phyloP scores from a whole-genome alignment of 1,140 invertebrate species.

The Microplitis mediator region DNA sequence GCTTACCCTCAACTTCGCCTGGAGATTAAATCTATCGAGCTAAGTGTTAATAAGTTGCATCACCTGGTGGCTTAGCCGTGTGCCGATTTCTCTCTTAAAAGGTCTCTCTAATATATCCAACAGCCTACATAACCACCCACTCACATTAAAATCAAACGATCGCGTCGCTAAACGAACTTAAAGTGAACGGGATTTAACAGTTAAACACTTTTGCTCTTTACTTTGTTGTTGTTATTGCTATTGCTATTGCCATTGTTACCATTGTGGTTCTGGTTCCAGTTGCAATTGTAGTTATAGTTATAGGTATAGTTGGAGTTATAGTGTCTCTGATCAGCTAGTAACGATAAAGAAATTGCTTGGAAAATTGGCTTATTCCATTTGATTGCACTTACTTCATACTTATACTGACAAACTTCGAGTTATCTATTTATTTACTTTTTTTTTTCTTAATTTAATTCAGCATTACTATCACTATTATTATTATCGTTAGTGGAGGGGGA shows the following conservation, averaged over 20 bases:
- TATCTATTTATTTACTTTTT: no score
- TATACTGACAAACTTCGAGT: not conserved
- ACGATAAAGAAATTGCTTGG: constrained; percentile 55
- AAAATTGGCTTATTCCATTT: constrained; percentile 58
- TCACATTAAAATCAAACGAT: not conserved
- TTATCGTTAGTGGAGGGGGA: no score
- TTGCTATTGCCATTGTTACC: not conserved
- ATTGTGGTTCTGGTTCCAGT: not conserved
- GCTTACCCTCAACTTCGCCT: no score
- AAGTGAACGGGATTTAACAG: constrained; percentile 14
- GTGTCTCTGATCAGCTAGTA: constrained; percentile 32
- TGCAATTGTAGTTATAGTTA: not conserved
- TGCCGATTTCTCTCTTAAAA: constrained; percentile 19
- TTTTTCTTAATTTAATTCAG: no score
- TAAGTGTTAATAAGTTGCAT: constrained; percentile 23
- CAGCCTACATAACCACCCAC: constrained; percentile 34
- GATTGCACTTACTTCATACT: constrained; percentile 29
- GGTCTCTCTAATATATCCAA: constrained; percentile 4
- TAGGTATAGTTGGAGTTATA: not conserved
- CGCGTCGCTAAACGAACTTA: constrained; percentile 7
- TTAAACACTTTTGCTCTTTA: constrained; percentile 1
- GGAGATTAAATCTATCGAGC: no score
- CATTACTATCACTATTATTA: no score
- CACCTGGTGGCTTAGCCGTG: not conserved
- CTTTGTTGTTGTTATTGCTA: not conserved